Evolutionary conservation across 1,140 invertebrate genomes (phyloP), one percentile per base, ranked within the genome.

Genomic region (Lanistes nyassanus): DNA sequence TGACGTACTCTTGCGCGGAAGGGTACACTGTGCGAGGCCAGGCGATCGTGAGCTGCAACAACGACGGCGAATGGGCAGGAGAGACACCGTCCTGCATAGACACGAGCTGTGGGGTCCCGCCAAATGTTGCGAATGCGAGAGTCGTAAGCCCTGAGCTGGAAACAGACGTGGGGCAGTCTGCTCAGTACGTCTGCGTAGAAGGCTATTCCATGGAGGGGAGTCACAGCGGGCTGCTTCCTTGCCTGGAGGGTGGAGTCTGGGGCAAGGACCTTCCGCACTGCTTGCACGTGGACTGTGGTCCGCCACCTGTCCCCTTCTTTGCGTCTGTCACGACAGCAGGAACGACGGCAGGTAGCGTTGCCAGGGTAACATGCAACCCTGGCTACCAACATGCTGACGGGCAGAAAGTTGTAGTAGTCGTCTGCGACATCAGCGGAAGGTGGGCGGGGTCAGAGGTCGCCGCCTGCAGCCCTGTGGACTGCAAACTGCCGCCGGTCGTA

Each of bases 1-100:
- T 92, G 65, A 77, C 65, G 4, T 90, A 88, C 74, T 78, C 82
- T 19, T 91, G 90, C 81, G 81, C 88, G 71, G 81, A 79, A 72
- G 89, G 90, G 1, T 91, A 88, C 73, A 67, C 76, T 55, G 60
- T 90, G n/a, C 74, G 80, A 36, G 90, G 90, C 1, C 68, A 70
- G 23, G 64, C 37, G 5, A 79, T 82, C 29, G 80, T 84, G 9
- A 77, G 36, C 4, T 91, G 90, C 78, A 56, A 68, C 26, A 72
- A 79, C 26, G 76, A 86, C 72, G 86, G 86, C 26, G 75, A 68
- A 11, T 91, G 77, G 77, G 85, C 83, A 51, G 84, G 83, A 4
- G 56, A 34, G 11, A 39, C 26, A 16, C 83, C 84, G 19, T 34
- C 36, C 6, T 87, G 86, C 69, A 16, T 75, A 7, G 62, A 71